Base-by-base conservation (phyloP, 2,797 vertebrate genomes). In the Zenarchopterus dispar region DNA sequence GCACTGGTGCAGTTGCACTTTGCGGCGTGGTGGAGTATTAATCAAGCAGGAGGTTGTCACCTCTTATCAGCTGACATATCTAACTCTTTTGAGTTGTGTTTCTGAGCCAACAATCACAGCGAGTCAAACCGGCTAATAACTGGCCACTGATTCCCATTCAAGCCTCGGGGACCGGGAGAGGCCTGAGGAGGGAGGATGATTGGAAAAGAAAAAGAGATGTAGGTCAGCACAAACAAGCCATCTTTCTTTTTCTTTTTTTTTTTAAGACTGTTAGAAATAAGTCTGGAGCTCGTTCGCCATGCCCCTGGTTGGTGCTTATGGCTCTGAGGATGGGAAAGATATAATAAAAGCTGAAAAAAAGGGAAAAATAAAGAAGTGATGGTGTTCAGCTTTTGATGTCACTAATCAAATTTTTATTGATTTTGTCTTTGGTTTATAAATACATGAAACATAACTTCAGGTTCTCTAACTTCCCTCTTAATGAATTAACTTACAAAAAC, bases 141-240 rank as follows among this genome's bases (percentile, higher is more conserved):
- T 23, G 41, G 48, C 71, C 59, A 33, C 54, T 23, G 61, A 78
- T 81, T 80, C 77, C 82, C 50, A 56, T 33, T 55, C 77, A 56
- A 60, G 77, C 75, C 78, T 74, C 69, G 33, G 62, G 67, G 66
- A 59, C 73, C 22, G 9, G 60, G 71, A 56, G 67, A 72, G 68
- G 75, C 78, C 73, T 19, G 6, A n/a, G 55, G 65, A 74, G 81
- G 46, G 76, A 69, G 72, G 78, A 86, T 85, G 88, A 91, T 89
- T 91, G 85, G 83, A 84, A 47, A 76, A 68, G 77, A 80, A 89
- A 88, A 87, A 89, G 81, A 23, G 51, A 92, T 89, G 81, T 89
- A 88, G 87, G 90, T 90, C 90, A 90, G 84, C 85, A 87, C 79
- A 90, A 88, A 91, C 60, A 54, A 89, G 77, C 66, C 70, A 63